Conservation (phyloP, 2,888 invertebrate species). For the Cynaeus angustus region DNA sequence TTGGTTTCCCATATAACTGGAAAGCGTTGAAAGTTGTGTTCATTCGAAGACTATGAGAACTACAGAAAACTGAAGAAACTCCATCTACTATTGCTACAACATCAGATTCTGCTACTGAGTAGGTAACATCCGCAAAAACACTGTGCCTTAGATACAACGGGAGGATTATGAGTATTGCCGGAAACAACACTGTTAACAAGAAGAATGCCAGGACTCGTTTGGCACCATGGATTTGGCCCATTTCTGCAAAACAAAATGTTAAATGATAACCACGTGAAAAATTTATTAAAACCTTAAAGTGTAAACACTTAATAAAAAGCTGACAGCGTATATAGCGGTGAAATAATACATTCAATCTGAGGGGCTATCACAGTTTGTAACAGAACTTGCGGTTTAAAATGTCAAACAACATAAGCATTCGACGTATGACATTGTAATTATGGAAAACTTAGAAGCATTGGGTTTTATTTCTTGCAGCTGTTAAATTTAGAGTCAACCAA, state of each 20-base stretch:
- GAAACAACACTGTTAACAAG: slow-evolving; percentile 83
- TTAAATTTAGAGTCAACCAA: not conserved
- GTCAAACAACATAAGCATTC: slow-evolving; percentile 6
- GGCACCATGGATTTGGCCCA: slow-evolving; percentile 85
- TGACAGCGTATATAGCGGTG: too few relatives aligned
- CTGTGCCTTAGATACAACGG: slow-evolving; percentile 86
- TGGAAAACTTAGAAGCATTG: not conserved
- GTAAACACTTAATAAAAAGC: not conserved
- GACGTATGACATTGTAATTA: slow-evolving; percentile 1
- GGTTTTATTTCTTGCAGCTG: not conserved
- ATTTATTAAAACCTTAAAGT: not conserved
- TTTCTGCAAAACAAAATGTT: slow-evolving; percentile 73
- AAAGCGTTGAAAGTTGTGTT: slow-evolving; percentile 76
- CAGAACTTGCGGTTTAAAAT: not conserved
- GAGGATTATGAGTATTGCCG: slow-evolving; percentile 82
- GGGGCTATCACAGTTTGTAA: too few relatives aligned
- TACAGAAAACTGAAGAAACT: slow-evolving; percentile 87
- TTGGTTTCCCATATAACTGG: slow-evolving; percentile 74
- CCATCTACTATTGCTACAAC: slow-evolving; percentile 88
- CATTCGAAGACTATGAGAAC: slow-evolving; percentile 86
- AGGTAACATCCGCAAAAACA: slow-evolving; percentile 84
- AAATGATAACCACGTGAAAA: slow-evolving; percentile 11
- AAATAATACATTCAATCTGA: too few relatives aligned
- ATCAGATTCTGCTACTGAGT: slow-evolving; percentile 88
- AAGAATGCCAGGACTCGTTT: slow-evolving; percentile 87